phyloP scores from a whole-genome alignment of 2,888 invertebrate genomes.

The Netelia fuscicornis region DNA sequence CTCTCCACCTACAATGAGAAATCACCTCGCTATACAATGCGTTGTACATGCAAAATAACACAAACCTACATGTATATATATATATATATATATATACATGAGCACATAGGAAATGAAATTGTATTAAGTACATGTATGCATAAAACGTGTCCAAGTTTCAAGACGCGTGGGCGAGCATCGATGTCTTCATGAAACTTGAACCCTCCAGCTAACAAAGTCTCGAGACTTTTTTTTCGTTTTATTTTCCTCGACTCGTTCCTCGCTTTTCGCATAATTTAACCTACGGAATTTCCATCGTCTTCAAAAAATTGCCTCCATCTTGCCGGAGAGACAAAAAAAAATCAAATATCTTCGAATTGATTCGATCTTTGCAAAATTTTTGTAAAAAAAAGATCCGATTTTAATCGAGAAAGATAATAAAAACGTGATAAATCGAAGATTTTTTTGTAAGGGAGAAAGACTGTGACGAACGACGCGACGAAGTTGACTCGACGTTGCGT shows the following conservation, averaged over 20 bases:
- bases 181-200: slow-evolving; percentile 77
- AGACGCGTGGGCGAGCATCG: slow-evolving; percentile 77
- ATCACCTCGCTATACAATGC: slow-evolving; percentile 77
- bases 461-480: neutral
- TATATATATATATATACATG: neutral
- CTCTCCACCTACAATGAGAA: slow-evolving; percentile 80
- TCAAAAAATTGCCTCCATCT: too few relatives aligned
- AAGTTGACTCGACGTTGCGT: slow-evolving; percentile 7
- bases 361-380: too few relatives aligned
- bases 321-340: too few relatives aligned
- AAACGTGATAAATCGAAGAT: too few relatives aligned
- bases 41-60: slow-evolving; percentile 47
- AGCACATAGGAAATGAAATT: slow-evolving; percentile 10
- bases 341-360: too few relatives aligned
- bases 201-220: slow-evolving; percentile 47
- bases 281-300: neutral
- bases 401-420: too few relatives aligned
- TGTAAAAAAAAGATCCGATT: too few relatives aligned
- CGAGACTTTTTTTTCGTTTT: slow-evolving; percentile 20
- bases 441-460: too few relatives aligned
- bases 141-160: slow-evolving; percentile 64
- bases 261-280: neutral
- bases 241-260: slow-evolving; percentile 13
- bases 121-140: slow-evolving; percentile 36
- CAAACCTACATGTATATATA: neutral